phyloP scores from a whole-genome alignment of 2,797 vertebrate species.

The Acanthurus tractus region DNA sequence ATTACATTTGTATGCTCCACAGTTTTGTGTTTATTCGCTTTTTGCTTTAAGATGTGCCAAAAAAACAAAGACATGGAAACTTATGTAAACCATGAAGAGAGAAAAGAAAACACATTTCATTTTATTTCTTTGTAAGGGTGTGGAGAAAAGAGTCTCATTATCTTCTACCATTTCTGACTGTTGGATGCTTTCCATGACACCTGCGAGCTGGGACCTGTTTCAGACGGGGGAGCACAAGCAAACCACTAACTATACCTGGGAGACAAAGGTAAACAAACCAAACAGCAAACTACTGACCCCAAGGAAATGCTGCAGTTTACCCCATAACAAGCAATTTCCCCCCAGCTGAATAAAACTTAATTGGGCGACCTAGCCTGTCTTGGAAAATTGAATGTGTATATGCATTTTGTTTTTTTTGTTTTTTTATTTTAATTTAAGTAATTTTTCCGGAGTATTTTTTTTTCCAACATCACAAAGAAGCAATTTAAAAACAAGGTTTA shows the following conservation, averaged over 20 bases:
- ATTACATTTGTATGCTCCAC: constrained; percentile 61
- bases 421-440: constrained; percentile 28
- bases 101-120: constrained; percentile 9
- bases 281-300: constrained; percentile 74
- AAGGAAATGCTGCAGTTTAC: constrained; percentile 74
- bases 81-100: constrained; percentile 22
- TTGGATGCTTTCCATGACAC: constrained; percentile 55
- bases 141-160: constrained; percentile 50
- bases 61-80: constrained; percentile 10
- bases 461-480: constrained; percentile 4
- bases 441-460: constrained; percentile 27
- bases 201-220: constrained; percentile 76
- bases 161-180: constrained; percentile 35
- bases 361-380: constrained; percentile 72
- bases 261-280: constrained; percentile 75
- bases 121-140: constrained; percentile 24
- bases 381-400: constrained; percentile 40
- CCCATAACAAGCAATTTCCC: constrained; percentile 74
- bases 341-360: constrained; percentile 74
- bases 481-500: constrained; percentile 26
- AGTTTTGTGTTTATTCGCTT: constrained; percentile 59
- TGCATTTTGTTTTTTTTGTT: constrained; percentile 7
- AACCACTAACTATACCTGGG: constrained; percentile 80
- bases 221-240: constrained; percentile 51
- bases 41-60: constrained; percentile 23